Percentiles rank a stretch among this genome's conserved stretches.
Evolutionary conservation across 2,113 vertebrate species (phyloP).

Genomic region (Nyctereutes procyonoides): DNA sequence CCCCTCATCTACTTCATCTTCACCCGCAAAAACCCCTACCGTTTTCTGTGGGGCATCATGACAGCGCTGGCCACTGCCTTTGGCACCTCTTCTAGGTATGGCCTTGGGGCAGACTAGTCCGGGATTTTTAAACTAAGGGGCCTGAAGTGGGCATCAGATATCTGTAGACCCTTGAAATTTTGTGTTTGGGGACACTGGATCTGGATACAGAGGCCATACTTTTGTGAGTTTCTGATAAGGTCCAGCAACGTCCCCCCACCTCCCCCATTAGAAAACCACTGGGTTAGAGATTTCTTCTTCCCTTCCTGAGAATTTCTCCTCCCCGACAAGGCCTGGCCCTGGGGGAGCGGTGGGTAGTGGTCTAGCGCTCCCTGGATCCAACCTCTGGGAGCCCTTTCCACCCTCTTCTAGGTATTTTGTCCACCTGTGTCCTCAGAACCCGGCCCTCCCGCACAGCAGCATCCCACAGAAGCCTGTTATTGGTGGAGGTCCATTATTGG

Average conservation of each 20-base stretch:
- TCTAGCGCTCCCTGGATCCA: neutral
- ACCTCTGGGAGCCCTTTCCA: neutral
- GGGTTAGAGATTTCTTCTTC: neutral
- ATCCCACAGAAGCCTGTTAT: neutral
- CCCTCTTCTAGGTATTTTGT: neutral
- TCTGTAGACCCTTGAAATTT: neutral
- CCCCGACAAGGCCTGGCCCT: neutral
- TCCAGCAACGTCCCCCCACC: neutral
- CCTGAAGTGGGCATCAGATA: neutral
- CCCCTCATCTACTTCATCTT: slow-evolving; percentile 92
- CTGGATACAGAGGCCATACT: neutral
- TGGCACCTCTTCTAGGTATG: slow-evolving; percentile 94
- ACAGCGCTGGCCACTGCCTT: slow-evolving; percentile 92
- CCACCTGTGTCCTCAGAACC: neutral
- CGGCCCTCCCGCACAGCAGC: neutral
- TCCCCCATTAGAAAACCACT: neutral
- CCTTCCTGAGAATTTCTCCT: neutral
- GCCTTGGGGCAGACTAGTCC: neutral
- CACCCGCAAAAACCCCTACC: slow-evolving; percentile 93
- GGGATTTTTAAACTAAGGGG: neutral
- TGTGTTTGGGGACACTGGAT: neutral
- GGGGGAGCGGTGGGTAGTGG: neutral
- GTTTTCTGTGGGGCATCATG: slow-evolving; percentile 92
- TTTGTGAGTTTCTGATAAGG: neutral
- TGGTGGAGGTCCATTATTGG: neutral